These are phyloP conservation scores for Actinia equina DNA, from an alignment of 64 coral and sea anemone species.

Conservation along the genomic window DNA sequence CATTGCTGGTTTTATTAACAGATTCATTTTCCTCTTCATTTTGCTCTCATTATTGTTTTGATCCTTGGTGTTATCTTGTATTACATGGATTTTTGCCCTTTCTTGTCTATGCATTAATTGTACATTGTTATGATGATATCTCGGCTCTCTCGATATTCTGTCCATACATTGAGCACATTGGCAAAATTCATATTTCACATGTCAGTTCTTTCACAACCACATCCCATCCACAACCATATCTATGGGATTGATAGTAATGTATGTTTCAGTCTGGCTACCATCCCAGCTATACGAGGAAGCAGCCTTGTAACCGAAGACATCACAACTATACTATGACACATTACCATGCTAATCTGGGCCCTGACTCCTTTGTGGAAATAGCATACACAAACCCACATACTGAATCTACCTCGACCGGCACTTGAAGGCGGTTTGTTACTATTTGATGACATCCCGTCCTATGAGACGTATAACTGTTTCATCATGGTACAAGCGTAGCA, in stretches of 20 bases:
- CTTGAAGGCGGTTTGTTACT: constrained; percentile 1
- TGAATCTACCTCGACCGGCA: background rate
- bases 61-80: background rate
- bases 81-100: background rate
- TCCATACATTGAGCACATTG: constrained; percentile 16
- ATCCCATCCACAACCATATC: background rate
- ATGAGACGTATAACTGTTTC: background rate
- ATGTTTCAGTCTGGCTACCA: background rate
- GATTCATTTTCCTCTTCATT: background rate
- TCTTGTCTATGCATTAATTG: background rate
- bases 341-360: background rate
- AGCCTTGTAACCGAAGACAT: too few species aligned
- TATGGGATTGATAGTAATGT: background rate
- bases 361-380: constrained; percentile 11
- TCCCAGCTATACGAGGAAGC: background rate
- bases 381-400: constrained; percentile 7
- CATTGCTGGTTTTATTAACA: background rate
- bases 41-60: constrained; percentile 10
- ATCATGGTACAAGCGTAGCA: constrained; percentile 18
- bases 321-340: constrained; percentile 17
- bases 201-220: background rate
- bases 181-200: background rate
- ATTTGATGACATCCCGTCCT: constrained; percentile 22
- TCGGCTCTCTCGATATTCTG: background rate
- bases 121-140: background rate